Evolutionary conservation across 2,797 vertebrate species (phyloP), one percentile per base, ranked within the genome.

Genomic region (Semotilus atromaculatus): DNA sequence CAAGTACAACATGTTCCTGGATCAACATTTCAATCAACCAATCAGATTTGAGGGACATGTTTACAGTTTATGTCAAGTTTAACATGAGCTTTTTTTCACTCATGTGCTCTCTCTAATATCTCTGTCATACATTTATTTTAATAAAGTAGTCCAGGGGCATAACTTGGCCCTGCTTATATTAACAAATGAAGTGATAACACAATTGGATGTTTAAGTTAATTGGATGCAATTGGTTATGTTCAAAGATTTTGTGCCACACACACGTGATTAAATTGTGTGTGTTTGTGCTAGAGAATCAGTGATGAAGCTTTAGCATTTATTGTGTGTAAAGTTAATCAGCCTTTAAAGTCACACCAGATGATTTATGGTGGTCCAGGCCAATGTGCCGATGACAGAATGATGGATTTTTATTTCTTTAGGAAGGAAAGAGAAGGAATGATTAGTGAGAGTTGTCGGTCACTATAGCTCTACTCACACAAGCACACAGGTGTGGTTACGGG

Each of bases 401-500:
- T 75, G 71, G 68, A 80, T 86, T 85, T 85, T 84, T 81, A 84
- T 86, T 70, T 80, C 70, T 83, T 80, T 53, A 51, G 36, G 71
- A 73, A 67, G 26, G 43, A 86, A 85, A 90, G 67, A 38, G 74
- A 79, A 85, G 70, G 75, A 78, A 78, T 85, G 86, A 74, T 43
- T 43, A 23, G 70, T 83, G 75, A 83, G 85, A 83, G 70, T 86
- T 80, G 34, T 38, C 81, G 71, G 87, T 89, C 77, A 79, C 79
- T 70, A 31, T 31, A 31, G 85, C 82, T 73, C 23, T 31, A 83
- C 64, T 74, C 36, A 81, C 51, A 62, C 81, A 58, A 51, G 6
- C 21, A 83, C 62, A 31, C 70, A 82, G 23, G 58, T 84, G 55
- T 64, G 38, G 53, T 51, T 64, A 70, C 53, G 70, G 3, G 23